These are phyloP conservation scores for Pantherophis vulpinus DNA, from an alignment of 2,797 vertebrate species.

Conservation along the genomic window DNA sequence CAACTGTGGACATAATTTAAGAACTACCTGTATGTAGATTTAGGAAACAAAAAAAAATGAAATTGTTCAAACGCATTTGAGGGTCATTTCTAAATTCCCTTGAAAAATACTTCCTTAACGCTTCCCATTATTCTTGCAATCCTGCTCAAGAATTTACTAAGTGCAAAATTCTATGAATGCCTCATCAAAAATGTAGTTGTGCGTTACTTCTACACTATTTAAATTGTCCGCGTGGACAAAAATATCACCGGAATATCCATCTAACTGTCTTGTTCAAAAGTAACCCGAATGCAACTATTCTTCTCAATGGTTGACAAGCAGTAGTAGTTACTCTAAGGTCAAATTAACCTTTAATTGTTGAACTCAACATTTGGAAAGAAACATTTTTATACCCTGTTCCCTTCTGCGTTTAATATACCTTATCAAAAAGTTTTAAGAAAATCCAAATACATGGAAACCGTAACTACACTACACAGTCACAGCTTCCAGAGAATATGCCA, in stretches of 20 bases:
- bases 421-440: neutral
- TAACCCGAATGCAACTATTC: neutral
- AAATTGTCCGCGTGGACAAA: neutral
- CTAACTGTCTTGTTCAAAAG: neutral
- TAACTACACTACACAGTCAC: neutral
- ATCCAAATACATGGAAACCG: neutral
- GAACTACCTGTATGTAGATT: neutral
- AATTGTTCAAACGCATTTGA: neutral
- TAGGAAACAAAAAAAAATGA: neutral
- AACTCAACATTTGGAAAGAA: constrained; percentile 19
- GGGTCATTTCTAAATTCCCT: neutral
- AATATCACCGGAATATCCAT: neutral
- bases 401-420: neutral
- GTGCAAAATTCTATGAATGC: neutral
- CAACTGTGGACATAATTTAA: neutral
- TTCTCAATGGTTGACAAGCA: constrained; percentile 40
- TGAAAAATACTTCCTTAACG: neutral
- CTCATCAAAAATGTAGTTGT: neutral
- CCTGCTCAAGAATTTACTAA: neutral
- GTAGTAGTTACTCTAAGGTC: constrained; percentile 17
- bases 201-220: neutral
- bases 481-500: neutral
- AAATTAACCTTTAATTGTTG: neutral
- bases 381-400: neutral
- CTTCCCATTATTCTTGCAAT: neutral